These are phyloP conservation scores for Drosophila trapezifrons DNA, from an alignment of 1,140 invertebrate genomes.

Conservation along the genomic window DNA sequence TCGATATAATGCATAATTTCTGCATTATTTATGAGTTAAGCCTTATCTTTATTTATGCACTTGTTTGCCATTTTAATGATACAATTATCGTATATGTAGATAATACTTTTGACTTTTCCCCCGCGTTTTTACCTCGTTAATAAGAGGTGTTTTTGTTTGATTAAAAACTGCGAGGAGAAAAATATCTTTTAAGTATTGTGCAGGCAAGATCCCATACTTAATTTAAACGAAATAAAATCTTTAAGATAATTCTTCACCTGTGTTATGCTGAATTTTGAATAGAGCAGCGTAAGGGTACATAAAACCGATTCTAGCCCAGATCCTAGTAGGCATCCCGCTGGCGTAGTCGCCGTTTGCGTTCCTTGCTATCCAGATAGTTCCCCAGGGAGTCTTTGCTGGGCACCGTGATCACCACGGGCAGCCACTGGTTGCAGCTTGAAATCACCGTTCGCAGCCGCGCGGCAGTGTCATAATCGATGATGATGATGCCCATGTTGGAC, in stretches of 20 bases:
- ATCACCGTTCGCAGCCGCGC: conserved; percentile 29
- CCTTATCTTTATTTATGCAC: conserved; percentile 70
- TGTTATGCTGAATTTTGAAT: background rate
- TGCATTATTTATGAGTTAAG: conserved; percentile 63
- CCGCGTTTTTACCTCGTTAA: conserved; percentile 16
- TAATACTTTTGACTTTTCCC: conserved; percentile 15
- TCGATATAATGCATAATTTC: conserved; percentile 44
- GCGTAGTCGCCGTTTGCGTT: conserved; percentile 32
- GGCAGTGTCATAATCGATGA: conserved; percentile 39
- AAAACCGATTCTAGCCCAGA: too few relatives aligned
- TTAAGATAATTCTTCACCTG: background rate
- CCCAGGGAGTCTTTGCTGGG: conserved; percentile 43
- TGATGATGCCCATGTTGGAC: conserved; percentile 53
- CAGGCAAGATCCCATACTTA: background rate
- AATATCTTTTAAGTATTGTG: background rate
- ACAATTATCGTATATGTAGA: conserved; percentile 53
- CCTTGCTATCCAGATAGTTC: conserved; percentile 54
- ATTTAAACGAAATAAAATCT: too few relatives aligned
- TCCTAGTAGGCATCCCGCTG: conserved; percentile 36
- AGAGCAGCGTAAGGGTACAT: background rate
- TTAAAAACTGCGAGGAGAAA: too few relatives aligned
- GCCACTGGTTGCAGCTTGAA: conserved; percentile 27
- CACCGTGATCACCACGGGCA: conserved; percentile 47
- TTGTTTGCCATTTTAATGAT: conserved; percentile 52
- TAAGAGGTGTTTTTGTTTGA: too few relatives aligned